phyloP scores from a whole-genome alignment of 2,888 invertebrate species.

The Drosophila ezoana region DNA sequence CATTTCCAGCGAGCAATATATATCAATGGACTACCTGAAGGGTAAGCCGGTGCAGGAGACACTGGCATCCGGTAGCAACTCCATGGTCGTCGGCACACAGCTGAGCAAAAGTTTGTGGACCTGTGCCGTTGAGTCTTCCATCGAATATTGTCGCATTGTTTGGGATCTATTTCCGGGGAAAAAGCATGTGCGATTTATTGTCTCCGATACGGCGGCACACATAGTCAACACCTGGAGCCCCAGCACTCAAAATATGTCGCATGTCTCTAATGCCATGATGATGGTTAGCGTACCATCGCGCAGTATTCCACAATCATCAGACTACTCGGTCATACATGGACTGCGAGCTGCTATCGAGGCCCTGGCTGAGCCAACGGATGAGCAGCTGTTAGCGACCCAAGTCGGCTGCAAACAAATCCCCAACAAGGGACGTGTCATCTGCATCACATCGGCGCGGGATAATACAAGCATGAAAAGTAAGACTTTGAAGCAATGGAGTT shows the following conservation, averaged over 20 bases:
- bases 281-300: constrained; percentile 92
- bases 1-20: constrained; percentile 86
- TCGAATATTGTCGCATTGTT: constrained; percentile 98
- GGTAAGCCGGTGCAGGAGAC: constrained; percentile 85
- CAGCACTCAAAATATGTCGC: constrained; percentile 93
- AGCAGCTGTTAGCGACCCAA: constrained; percentile 86
- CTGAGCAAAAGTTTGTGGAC: constrained; percentile 98
- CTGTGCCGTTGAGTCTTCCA: constrained; percentile 96
- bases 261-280: constrained; percentile 94
- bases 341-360: constrained; percentile 94
- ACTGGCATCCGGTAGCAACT: constrained; percentile 11
- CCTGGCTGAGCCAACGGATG: constrained; percentile 92
- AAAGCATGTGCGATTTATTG: constrained; percentile 94
- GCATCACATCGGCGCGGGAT: constrained; percentile 95
- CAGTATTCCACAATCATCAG: constrained; percentile 86
- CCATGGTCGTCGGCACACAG: constrained; percentile 85
- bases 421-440: constrained; percentile 91
- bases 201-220: constrained; percentile 94
- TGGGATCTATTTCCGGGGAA: constrained; percentile 98
- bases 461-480: constrained; percentile 92
- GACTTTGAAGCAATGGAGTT: not conserved
- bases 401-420: constrained; percentile 80
- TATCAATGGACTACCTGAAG: constrained; percentile 84
- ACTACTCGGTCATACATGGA: constrained; percentile 92
- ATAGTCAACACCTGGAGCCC: constrained; percentile 94